A percentile compares a stretch with the other conserved stretches of the same genome.
Conservation (phyloP, 1,140 invertebrate species). For the Drosophila sulfurigaster region DNA sequence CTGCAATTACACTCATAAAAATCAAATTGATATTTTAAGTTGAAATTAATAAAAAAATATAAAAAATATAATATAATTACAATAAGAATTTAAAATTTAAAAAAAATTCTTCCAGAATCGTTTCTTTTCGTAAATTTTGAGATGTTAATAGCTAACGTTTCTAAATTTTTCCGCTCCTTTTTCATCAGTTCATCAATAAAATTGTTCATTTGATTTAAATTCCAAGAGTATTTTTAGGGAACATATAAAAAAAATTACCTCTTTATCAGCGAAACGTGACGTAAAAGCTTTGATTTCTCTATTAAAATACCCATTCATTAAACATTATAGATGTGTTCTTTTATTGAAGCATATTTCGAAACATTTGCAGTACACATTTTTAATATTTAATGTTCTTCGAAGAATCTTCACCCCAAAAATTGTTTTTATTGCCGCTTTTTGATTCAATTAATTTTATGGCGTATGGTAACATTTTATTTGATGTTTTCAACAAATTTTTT, state of each 20-base stretch:
- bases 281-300: slow-evolving; percentile 19
- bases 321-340: slow-evolving; percentile 15
- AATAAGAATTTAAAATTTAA: no score
- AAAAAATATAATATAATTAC: no score
- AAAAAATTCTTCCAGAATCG: no score
- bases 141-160: no score
- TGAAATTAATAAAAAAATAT: no score
- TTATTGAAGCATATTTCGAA: slow-evolving; percentile 41
- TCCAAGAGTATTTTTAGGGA: no score
- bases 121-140: no score
- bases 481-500: slow-evolving; percentile 69
- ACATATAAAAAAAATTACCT: not conserved
- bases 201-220: no score
- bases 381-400: slow-evolving; percentile 69
- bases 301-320: slow-evolving; percentile 23
- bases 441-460: slow-evolving; percentile 77
- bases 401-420: slow-evolving; percentile 41
- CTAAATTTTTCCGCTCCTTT: no score
- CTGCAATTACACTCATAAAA: no score
- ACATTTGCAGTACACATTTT: slow-evolving; percentile 54
- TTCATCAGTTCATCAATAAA: no score
- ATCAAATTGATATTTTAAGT: no score
- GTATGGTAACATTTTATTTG: slow-evolving; percentile 68
- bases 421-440: slow-evolving; percentile 54
- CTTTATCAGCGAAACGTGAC: slow-evolving; percentile 4